Base-by-base conservation (phyloP, 2,113 vertebrate species). In the Geococcyx californianus region DNA sequence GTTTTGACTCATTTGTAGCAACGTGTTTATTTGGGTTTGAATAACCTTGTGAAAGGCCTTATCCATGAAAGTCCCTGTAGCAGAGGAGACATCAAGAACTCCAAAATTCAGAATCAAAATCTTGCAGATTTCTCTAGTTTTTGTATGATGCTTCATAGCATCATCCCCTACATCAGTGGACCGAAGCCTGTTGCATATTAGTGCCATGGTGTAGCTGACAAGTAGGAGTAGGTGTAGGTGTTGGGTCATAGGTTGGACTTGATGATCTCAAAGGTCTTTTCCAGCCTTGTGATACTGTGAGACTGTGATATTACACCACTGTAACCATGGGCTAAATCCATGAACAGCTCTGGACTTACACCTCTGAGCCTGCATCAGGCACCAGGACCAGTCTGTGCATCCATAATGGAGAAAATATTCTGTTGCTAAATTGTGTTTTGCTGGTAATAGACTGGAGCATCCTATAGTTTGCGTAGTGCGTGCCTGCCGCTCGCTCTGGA, bases 391-490 rank as follows among this genome's bases (percentile, higher is more conserved):
- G 13, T 59, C 17, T 70, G 52, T 66, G 47, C 38, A 33, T 34
- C 73, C 2, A 0, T 3, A 25, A 14, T 3, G 38, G 42, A 60
- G 36, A 42, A 66, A 63, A 45, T 2, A 12, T 36, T 40, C 68
- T 38, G 11, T 4, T 45, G n/a, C 56, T 34, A 58, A 80, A 75
- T 23, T 34, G 2, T 10, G 6, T 67, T 87, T 84, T 45, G 33
- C 23, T 63, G 15, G 17, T 38, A 33, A 26, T 28, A 20, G 14
- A 45, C 6, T 3, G 2, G 25, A 59, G 54, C 62, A 52, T 33
- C 14, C 69, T 29, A 0, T 8, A 23, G 14, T 44, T 31, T 16
- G 16, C 7, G 3, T 16, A 23, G 25, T 4, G 1, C 5, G 0
- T 1, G 68, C 59, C 52, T 63, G 38, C 20, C 23, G 38, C 86